phyloP scores from a whole-genome alignment of 2,113 vertebrate species.

The Brachypteracias leptosomus region DNA sequence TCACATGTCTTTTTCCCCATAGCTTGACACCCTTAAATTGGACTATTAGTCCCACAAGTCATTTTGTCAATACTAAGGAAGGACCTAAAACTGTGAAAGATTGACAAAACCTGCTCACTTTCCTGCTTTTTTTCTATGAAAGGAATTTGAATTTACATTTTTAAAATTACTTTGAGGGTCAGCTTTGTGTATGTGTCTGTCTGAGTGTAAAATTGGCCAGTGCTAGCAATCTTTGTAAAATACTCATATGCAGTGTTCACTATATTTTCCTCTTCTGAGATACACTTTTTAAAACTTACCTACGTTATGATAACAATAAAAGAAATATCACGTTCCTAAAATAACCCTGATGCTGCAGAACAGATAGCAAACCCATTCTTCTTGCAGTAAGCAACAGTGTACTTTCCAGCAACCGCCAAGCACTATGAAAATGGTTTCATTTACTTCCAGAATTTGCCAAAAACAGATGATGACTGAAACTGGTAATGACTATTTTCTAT shows the following conservation, averaged over 20 bases:
- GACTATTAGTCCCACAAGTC: not conserved
- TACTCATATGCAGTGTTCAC: not conserved
- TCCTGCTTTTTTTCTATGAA: not conserved
- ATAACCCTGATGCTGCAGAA: constrained; percentile 13
- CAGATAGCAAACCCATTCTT: constrained; percentile 8
- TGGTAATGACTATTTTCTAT: constrained; percentile 85
- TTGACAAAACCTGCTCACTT: not conserved
- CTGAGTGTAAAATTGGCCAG: not conserved
- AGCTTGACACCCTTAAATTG: not conserved
- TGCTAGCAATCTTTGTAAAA: not conserved
- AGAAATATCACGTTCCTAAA: constrained; percentile 7
- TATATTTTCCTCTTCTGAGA: not conserved
- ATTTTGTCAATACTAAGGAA: not conserved
- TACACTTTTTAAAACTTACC: constrained; percentile 1
- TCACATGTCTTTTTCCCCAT: not conserved
- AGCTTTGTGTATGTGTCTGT: not conserved
- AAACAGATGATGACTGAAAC: constrained; percentile 76
- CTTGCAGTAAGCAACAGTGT: constrained; percentile 55
- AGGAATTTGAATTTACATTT: not conserved
- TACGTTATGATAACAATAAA: constrained; percentile 6
- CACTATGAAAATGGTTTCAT: constrained; percentile 68
- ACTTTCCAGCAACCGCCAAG: constrained; percentile 67
- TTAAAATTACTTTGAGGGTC: not conserved
- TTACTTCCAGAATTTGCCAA: constrained; percentile 75
- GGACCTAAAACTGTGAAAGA: not conserved